These are phyloP conservation scores for Parazoanthus darwini DNA, from an alignment of 92 coral and sea anemone species.

Conservation along the genomic window DNA sequence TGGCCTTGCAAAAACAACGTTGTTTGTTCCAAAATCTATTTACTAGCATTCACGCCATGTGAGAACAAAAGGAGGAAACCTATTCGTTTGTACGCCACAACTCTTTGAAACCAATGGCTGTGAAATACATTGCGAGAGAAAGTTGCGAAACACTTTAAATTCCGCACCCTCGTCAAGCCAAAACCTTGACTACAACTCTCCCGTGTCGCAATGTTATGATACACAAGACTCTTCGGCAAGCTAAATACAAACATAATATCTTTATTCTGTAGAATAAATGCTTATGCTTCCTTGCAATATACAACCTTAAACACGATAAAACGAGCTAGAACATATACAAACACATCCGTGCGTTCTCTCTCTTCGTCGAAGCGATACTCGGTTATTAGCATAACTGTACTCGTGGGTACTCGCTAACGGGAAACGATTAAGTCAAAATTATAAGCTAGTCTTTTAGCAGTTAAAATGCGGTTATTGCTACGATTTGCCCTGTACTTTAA, in stretches of 20 bases:
- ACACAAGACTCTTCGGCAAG: background rate
- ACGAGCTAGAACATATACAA: background rate
- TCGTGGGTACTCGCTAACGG: slow-evolving; percentile 22
- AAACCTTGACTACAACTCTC: slow-evolving; percentile 30
- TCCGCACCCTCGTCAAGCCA: slow-evolving; percentile 20
- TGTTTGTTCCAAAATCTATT: slow-evolving; percentile 3
- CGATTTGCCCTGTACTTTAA: background rate
- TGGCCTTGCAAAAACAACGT: slow-evolving; percentile 22
- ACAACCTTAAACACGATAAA: background rate
- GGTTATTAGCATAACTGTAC: slow-evolving; percentile 5
- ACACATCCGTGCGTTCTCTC: background rate
- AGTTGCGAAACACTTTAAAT: slow-evolving; percentile 27
- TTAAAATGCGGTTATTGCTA: background rate
- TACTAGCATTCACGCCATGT: background rate
- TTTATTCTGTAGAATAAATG: background rate
- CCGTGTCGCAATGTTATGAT: slow-evolving; percentile 6
- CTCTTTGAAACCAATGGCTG: background rate
- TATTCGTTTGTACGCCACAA: background rate
- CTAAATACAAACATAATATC: background rate
- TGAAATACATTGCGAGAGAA: background rate
- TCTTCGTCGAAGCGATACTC: slow-evolving; percentile 23
- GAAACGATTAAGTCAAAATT: slow-evolving; percentile 19
- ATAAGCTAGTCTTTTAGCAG: slow-evolving; percentile 27
- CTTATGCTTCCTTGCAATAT: background rate
- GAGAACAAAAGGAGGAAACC: background rate